phyloP scores from a whole-genome alignment of 2,113 vertebrate genomes.

The Apodemus speciosus region DNA sequence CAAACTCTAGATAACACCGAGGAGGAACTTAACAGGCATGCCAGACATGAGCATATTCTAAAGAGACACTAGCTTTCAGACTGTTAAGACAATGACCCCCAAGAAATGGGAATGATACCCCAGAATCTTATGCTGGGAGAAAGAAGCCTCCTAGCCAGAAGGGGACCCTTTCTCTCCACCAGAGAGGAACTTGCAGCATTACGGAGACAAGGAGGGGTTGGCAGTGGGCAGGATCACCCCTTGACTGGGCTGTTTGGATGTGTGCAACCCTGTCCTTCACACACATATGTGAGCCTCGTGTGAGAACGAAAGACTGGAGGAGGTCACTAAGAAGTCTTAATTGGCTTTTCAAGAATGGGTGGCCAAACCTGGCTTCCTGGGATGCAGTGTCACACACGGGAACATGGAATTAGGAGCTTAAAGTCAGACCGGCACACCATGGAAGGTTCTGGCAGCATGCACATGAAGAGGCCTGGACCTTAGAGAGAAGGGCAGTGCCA shows the following conservation, averaged over 20 bases:
- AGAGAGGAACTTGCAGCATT: neutral
- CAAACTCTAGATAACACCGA: neutral
- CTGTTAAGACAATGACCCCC: neutral
- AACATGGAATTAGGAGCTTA: neutral
- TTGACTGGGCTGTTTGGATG: neutral
- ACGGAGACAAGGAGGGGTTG: neutral
- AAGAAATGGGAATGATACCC: neutral
- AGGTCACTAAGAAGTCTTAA: neutral
- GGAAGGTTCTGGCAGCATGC: neutral
- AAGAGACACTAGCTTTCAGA: neutral
- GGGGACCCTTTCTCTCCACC: neutral
- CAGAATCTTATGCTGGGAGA: neutral
- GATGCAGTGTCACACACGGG: neutral
- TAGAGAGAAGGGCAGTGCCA: neutral
- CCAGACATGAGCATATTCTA: neutral
- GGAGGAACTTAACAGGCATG: neutral
- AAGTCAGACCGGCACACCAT: accelerated
- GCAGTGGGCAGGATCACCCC: neutral
- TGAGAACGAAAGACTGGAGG: neutral
- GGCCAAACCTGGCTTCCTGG: neutral
- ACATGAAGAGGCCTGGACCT: neutral
- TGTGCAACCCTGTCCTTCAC: neutral
- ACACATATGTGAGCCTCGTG: neutral
- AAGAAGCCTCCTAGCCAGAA: neutral
- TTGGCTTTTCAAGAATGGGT: neutral